Base-by-base conservation (phyloP, 2,888 invertebrate species). In the Nycteola revayana region DNA sequence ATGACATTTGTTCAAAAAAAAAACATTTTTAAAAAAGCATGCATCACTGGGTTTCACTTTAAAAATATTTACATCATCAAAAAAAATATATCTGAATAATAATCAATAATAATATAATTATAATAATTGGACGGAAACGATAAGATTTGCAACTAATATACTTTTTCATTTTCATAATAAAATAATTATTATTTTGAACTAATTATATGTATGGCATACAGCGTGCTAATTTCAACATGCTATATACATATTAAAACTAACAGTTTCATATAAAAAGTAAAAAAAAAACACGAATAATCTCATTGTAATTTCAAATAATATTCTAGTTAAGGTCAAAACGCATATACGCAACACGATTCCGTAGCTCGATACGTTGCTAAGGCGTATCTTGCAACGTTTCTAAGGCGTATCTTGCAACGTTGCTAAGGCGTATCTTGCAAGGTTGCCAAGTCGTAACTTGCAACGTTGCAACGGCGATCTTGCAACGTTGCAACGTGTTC, bases 111-210 rank as follows among this genome's bases (percentile, higher is more conserved):
- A 67, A 67, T 52, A 60, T 58, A 67, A 67, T 52, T 60, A 51
- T 60, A 60, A 60, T 67, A 67, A 70, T 66, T 88, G 88, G 87
- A 88, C 87, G 88, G 88, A 86, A 87, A 82, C 57, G 84, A 87
- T 86, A 86, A 82, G 81, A 75, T 73, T 72, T 63, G 57, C 60
- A 82, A 79, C 66, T 72, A 60, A 70, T 60, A 59, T 60, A n/a
- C 7, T 21, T 21, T 56, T 52, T 68, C 47, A 56, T 52, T 30
- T n/a, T n/a, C n/a, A n/a, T n/a, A n/a, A 57, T 44, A 60, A 64
- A 64, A 58, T 65, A 64, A 69, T 52, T 70, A 64, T 63, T 60
- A 49, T 58, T 72, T 77, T 78, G 75, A 79, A 82, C 78, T 75
- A 75, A 67, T 63, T 58, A 60, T 62, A 21, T 21, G 64, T 60